These are phyloP conservation scores for Rutpela maculata DNA, from an alignment of 2,888 invertebrate species.

Conservation along the genomic window DNA sequence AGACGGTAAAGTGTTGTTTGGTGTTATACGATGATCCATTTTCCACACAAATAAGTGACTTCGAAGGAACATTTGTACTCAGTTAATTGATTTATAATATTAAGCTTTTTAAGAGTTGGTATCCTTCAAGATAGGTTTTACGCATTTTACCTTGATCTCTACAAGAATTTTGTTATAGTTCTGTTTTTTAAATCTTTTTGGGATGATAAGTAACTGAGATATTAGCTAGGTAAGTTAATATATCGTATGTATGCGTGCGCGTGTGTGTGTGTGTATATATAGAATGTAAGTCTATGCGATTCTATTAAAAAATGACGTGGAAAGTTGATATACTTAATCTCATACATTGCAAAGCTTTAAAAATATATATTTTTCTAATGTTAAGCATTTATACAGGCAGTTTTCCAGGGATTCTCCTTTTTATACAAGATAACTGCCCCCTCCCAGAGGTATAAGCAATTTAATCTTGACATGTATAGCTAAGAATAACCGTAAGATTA, in stretches of 20 bases:
- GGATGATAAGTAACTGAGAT: no score
- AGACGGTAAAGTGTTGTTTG: no score
- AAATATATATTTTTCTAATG: constrained; percentile 7
- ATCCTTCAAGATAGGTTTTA: no score
- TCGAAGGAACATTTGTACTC: no score
- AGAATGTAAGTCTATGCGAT: neutral
- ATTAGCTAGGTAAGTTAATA: no score
- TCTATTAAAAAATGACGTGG: neutral
- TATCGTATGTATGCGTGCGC: neutral
- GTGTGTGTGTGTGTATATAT: neutral
- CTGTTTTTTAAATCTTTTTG: no score
- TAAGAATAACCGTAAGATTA: constrained; percentile 11
- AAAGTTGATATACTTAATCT: neutral
- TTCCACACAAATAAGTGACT: no score
- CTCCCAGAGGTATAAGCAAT: constrained; percentile 26
- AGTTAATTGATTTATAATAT: no score
- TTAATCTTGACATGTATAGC: constrained; percentile 25
- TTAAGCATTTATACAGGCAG: neutral
- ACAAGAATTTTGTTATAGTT: no score
- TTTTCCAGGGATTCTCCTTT: neutral
- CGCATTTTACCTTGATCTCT: no score
- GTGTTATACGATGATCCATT: no score
- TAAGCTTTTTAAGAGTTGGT: no score
- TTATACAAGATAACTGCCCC: neutral
- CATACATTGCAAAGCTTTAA: neutral